phyloP scores from a whole-genome alignment of 1,140 invertebrate genomes.

The Brevipalpus yothersi region DNA sequence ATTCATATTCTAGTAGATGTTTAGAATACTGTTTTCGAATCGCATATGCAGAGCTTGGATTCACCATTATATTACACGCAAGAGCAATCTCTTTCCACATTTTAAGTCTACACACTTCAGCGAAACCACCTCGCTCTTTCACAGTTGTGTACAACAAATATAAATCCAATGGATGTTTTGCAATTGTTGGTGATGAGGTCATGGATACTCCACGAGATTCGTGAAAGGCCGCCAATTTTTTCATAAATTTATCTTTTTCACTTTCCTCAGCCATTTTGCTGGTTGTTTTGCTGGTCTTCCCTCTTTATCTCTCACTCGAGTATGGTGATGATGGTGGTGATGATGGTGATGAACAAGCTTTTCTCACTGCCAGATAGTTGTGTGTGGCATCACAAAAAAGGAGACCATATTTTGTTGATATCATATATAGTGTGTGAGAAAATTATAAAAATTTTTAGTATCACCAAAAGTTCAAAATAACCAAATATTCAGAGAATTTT shows the following conservation, averaged over 20 bases:
- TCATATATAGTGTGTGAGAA: no score
- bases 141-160: conserved; percentile 82
- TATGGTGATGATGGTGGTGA: no score
- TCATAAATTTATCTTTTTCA: conserved; percentile 64
- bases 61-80: conserved; percentile 70
- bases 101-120: conserved; percentile 93
- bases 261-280: conserved; percentile 79
- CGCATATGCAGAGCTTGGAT: conserved; percentile 86
- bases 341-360: no score
- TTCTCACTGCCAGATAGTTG: no score
- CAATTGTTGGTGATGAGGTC: conserved; percentile 81
- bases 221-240: conserved; percentile 74
- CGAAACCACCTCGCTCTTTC: conserved; percentile 84
- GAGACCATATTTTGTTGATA: no score
- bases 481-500: no score
- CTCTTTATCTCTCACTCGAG: no score
- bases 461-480: no score
- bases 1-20: conserved; percentile 80
- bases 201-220: conserved; percentile 76
- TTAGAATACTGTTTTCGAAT: conserved; percentile 91
- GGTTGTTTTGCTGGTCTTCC: no score
- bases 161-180: conserved; percentile 90
- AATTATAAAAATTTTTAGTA: no score
- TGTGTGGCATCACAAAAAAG: no score
- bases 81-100: conserved; percentile 95